Evolutionary conservation across 2,797 vertebrate genomes (phyloP).

Genomic region (Paratrypauchen microcephalus): DNA sequence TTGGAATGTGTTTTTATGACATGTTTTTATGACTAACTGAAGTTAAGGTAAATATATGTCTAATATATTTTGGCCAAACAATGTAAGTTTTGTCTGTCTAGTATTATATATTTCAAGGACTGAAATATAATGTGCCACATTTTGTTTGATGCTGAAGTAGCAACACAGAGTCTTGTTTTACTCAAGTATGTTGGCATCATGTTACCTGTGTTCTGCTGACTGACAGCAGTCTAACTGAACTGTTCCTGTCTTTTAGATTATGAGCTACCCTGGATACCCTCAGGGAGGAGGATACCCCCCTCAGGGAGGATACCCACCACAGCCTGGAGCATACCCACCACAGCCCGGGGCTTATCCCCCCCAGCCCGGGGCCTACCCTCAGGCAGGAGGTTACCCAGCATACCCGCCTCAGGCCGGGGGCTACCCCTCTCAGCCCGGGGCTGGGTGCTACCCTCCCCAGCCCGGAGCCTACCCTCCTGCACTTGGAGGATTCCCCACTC

Average conservation of each 20-base stretch:
- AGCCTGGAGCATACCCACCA: slow-evolving; percentile 52
- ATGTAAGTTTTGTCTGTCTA: neutral
- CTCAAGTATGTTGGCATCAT: neutral
- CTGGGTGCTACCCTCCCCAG: slow-evolving; percentile 75
- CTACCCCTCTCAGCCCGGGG: slow-evolving; percentile 74
- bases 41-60: neutral
- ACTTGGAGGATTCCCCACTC: slow-evolving; percentile 55
- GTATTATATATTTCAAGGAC: neutral
- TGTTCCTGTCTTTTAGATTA: slow-evolving; percentile 59
- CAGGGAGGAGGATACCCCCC: slow-evolving; percentile 78
- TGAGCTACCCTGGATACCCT: slow-evolving; percentile 93
- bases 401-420: slow-evolving; percentile 62
- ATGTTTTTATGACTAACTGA: neutral
- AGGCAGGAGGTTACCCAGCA: slow-evolving; percentile 56
- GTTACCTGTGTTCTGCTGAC: neutral
- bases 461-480: slow-evolving; percentile 61
- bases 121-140: neutral
- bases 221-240: slow-evolving; percentile 3
- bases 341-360: slow-evolving; percentile 73
- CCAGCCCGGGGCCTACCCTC: slow-evolving; percentile 64
- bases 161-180: neutral
- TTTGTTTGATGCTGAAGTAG: neutral
- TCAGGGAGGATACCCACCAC: slow-evolving; percentile 58
- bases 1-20: slow-evolving; percentile 3
- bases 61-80: neutral